Base-by-base conservation (phyloP, 2,888 invertebrate species). In the Trachelus troglodyta region DNA sequence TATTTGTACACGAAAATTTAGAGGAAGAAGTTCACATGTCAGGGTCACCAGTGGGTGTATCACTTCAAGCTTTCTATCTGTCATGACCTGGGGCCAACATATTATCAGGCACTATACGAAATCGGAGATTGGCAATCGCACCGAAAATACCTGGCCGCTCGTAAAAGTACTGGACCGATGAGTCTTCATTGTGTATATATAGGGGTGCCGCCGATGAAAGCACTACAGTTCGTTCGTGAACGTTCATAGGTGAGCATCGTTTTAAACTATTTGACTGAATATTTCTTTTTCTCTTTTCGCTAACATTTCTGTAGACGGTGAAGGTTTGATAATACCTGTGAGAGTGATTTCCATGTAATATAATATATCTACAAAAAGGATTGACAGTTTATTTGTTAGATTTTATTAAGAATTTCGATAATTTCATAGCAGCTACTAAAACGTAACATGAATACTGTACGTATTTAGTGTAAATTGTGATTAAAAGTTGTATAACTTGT, bases 101-200 rank as follows among this genome's bases (percentile, higher is more conserved):
- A 79, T 34, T 78, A 73, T 74, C 74, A 68, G 69, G 37, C 69
- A 12, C 31, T 37, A 35, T 33, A 81, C 76, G 76, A 84, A 82
- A 80, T 81, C 79, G 75, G 56, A 69, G 69, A 76, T 78, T 80
- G 75, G 79, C 84, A 79, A 76, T 81, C 76, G 76, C 81, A 76
- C 82, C 81, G 80, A 88, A 87, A 87, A 88, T 84, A 75, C 78
- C 79, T 77, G 75, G 78, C 35, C 79, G 80, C 81, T 85, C 82
- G 87, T 86, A 88, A 85, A 86, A 84, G 86, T 87, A 84, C 74
- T 81, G 82, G 78, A 82, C 68, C 82, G 80, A 80, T 81, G 83
- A 85, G 85, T 83, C 85, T 82, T 81, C 86, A 83, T 89, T 89
- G 87, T 89, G 88, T 91, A 90, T 91, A 91, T 90, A 91, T 90